Evolutionary conservation across 2,888 invertebrate species (phyloP), one percentile per base, ranked within the genome.

Genomic region (Agelastica alni): DNA sequence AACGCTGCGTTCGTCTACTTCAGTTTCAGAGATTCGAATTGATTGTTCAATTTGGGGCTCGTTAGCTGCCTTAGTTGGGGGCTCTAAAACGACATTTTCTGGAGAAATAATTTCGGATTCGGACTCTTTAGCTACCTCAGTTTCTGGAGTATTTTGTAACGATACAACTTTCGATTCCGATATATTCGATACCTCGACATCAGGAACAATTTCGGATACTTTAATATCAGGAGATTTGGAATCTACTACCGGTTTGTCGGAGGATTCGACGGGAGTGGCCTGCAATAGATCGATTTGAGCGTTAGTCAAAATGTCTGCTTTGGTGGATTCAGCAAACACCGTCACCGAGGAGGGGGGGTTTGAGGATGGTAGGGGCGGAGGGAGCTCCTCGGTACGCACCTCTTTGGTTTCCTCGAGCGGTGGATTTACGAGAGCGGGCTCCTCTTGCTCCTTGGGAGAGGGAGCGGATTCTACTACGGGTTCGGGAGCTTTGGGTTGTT

Each of bases 261-360:
- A 7, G 4, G 36, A 2, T n/a, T 36, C 62, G 37, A 60, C 61
- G 16, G 64, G 59, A 31, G 42, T 59, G 14, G 53, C 22, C 32
- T 58, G 49, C 31, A 58, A 28, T 52, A 53, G 51, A 54, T 58
- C 53, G 22, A 61, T 37, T 42, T 64, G 57, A 53, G 63, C 65
- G 37, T 79, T 67, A 78, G 81, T 66, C 54, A 70, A 58, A 56
- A 67, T 64, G 42, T 75, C 75, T 74, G 84, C 84, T 82, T 85
- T 85, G 61, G 84, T 84, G 73, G 83, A 82, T 73, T 83, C 84
- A 76, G 87, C 87, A 77, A 88, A 87, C 69, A 85, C 85, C 76
- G 84, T 85, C 79, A 87, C 85, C 78, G 86, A 86, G 71, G 86
- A 86, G 67, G 88, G 88, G 75, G 88, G 88, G 73, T 86, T 86